Base-by-base conservation (phyloP, 2,888 invertebrate genomes). In the Anodontia alba region DNA sequence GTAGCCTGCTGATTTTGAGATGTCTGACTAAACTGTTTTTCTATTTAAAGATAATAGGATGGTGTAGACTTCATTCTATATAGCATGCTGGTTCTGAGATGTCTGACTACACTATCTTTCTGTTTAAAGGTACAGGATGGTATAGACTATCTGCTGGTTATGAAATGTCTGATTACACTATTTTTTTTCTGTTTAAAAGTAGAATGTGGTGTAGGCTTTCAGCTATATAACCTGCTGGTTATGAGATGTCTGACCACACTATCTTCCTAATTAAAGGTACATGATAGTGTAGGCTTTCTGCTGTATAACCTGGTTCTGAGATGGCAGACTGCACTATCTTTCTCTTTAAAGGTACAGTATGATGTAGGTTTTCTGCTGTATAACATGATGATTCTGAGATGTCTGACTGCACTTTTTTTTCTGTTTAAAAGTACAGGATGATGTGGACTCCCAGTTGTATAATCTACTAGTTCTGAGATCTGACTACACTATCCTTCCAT, bases 51-150 rank as follows among this genome's bases (percentile, higher is more conserved):
- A n/a, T n/a, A n/a, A n/a, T n/a, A n/a, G n/a, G n/a, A n/a, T n/a
- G 38, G 5, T 38, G 38, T 12, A 38, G 38, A 38, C 38, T 38
- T 38, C n/a, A 38, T 5, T 38, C 38, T 38, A 5, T 38, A 8
- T 80, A 92, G 90, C 68, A 87, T 92, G 49, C 78, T 91, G 78
- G 83, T 92, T 15, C 84, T 92, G 33, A 90, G 91, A 8, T 78
- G 85, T 77, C 54, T 90, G 33, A 81, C 54, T 0, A 80, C 23
- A 54, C 15, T 5, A 8, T 38, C 12, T 5, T 38, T 38, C 38
- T 90, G 90, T 31, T 75, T 76, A n/a, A 67, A 92, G 92, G 91
- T 92, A 20, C 80, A 87, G 75, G 88, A 90, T 38, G 92, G 91
- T 67, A 36, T 91, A n/a, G 91, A 92, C 80, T 81, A 85, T 70